Conservation (phyloP, 2,113 vertebrate genomes). For the Lates calcarifer region DNA sequence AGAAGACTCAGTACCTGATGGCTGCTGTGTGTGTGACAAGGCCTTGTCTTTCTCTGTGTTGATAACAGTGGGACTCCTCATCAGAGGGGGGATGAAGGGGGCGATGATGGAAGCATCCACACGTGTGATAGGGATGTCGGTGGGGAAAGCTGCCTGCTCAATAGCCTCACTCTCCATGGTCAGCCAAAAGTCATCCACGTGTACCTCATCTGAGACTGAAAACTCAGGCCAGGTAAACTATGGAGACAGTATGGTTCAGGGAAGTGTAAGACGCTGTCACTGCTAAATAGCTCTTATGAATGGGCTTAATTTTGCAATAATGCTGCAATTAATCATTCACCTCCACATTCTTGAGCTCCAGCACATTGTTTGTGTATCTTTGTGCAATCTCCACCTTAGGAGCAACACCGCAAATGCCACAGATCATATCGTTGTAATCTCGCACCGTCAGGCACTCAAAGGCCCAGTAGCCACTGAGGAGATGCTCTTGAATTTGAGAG, state of each 20-base stretch:
- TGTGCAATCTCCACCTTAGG: slow-evolving; percentile 95
- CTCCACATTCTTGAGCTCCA: slow-evolving; percentile 95
- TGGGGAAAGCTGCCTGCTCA: slow-evolving; percentile 94
- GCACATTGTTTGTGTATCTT: slow-evolving; percentile 87
- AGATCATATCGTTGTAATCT: slow-evolving; percentile 99
- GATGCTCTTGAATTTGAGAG: slow-evolving; percentile 89
- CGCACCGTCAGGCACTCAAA: slow-evolving; percentile 96
- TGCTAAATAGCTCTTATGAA: not conserved
- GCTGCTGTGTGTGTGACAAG: slow-evolving; percentile 60
- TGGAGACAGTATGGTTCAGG: not conserved
- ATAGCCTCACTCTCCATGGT: slow-evolving; percentile 97
- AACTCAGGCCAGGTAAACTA: slow-evolving; percentile 98
- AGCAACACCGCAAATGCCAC: slow-evolving; percentile 95
- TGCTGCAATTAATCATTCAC: slow-evolving; percentile 59
- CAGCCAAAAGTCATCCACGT: slow-evolving; percentile 97
- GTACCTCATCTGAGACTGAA: slow-evolving; percentile 91
- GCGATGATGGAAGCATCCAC: slow-evolving; percentile 97
- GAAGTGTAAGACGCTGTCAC: not conserved
- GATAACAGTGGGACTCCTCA: slow-evolving; percentile 90
- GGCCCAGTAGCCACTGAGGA: slow-evolving; percentile 96
- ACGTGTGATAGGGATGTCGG: slow-evolving; percentile 94
- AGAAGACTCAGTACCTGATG: slow-evolving; percentile 55
- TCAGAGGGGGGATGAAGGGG: slow-evolving; percentile 95
- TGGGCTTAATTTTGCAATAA: not conserved
- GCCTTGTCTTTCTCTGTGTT: slow-evolving; percentile 98